Conservation (phyloP, 2,888 invertebrate genomes). For the Cheilosia urbana region DNA sequence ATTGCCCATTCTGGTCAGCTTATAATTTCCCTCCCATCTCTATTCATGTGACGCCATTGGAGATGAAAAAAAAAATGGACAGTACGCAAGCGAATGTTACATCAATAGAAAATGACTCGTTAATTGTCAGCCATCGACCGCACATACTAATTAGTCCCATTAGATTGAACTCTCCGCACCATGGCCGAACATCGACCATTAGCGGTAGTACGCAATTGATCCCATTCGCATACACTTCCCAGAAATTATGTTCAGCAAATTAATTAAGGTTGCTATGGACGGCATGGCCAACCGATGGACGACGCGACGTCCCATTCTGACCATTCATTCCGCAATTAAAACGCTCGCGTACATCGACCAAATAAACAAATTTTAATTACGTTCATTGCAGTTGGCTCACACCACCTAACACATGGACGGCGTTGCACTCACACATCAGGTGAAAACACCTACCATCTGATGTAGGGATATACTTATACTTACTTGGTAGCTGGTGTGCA, state of each 20-base stretch:
- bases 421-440: not conserved
- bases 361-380: slow-evolving; percentile 76
- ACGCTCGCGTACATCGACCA: slow-evolving; percentile 71
- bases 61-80: not conserved
- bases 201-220: slow-evolving; percentile 72
- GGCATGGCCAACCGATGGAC: slow-evolving; percentile 29
- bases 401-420: slow-evolving; percentile 29
- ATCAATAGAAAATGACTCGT: slow-evolving; percentile 60
- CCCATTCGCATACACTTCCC: slow-evolving; percentile 60
- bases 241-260: slow-evolving; percentile 71
- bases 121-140: slow-evolving; percentile 69
- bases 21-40: too few relatives aligned
- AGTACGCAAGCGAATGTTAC: slow-evolving; percentile 15
- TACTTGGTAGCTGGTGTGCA: not conserved
- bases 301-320: slow-evolving; percentile 45
- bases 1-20: too few relatives aligned
- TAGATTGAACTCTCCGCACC: slow-evolving; percentile 70
- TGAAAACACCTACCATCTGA: not conserved
- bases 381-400: slow-evolving; percentile 56
- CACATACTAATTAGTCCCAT: slow-evolving; percentile 70
- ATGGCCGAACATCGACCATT: slow-evolving; percentile 67
- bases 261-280: slow-evolving; percentile 61
- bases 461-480: not conserved
- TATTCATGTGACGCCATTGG: too few relatives aligned
- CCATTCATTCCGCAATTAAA: slow-evolving; percentile 75